Conservation (phyloP, 2,888 invertebrate species). For the Spialia ferax region DNA sequence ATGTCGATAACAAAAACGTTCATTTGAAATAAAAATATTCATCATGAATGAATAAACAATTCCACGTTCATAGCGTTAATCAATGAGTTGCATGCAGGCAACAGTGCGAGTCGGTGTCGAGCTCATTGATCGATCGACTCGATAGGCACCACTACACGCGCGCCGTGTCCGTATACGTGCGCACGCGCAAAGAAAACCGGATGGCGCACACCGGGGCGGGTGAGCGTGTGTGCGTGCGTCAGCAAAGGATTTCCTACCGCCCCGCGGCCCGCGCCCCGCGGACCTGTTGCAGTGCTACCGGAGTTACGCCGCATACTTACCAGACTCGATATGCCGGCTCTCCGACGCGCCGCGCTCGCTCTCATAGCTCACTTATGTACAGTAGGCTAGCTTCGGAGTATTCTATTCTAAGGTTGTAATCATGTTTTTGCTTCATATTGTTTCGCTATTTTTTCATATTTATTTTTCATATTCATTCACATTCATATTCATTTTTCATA, state of each 20-base stretch:
- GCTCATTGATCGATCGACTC: slow-evolving; percentile 86
- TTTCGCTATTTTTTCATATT: no score
- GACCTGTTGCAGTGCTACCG: slow-evolving; percentile 86
- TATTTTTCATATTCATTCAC: no score
- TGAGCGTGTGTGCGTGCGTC: slow-evolving; percentile 69
- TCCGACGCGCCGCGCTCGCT: slow-evolving; percentile 56
- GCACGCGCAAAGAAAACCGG: slow-evolving; percentile 78
- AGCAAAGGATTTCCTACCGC: slow-evolving; percentile 83
- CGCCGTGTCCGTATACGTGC: slow-evolving; percentile 59
- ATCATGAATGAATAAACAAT: slow-evolving; percentile 86
- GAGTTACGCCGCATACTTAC: slow-evolving; percentile 87
- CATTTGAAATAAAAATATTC: slow-evolving; percentile 79
- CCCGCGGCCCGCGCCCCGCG: slow-evolving; percentile 65
- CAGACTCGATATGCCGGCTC: slow-evolving; percentile 82
- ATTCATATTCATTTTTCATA: no score
- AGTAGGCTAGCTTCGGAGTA: slow-evolving; percentile 20
- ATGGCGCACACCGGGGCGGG: slow-evolving; percentile 72
- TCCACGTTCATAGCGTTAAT: slow-evolving; percentile 86
- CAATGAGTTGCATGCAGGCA: slow-evolving; percentile 86
- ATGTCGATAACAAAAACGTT: slow-evolving; percentile 66
- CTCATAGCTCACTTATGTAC: slow-evolving; percentile 31
- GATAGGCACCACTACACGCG: slow-evolving; percentile 70
- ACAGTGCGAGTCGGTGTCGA: slow-evolving; percentile 78
- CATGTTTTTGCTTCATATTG: no score
- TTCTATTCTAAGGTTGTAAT: no score